Evolutionary conservation across 2,888 invertebrate genomes (phyloP), one percentile per base, ranked within the genome.

Genomic region (Deroplatys truncata): DNA sequence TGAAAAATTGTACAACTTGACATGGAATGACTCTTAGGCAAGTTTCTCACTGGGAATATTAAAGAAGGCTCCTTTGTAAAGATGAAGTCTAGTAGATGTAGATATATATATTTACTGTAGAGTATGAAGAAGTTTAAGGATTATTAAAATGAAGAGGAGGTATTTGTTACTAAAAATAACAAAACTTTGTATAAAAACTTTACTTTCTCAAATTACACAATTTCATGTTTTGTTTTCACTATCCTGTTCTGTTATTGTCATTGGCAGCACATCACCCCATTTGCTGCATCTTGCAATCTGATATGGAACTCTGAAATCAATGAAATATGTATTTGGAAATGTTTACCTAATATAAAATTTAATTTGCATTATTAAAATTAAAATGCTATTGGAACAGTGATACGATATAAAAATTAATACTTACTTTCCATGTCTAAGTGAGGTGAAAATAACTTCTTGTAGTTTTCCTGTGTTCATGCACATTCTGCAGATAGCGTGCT

Each of bases 261-360:
- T 94, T 35, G 98, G 98, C 91, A 98, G 93, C 84, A 96, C 93
- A 93, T 98, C 98, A 8, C 98, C 98, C 97, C 97, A 98, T 91
- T 95, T 94, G 91, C 96, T 95, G 2, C 95, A 94, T 92, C 96
- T 95, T 0, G 97, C 97, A 93, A 97, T 97, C 91, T 95, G 94
- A 92, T 97, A 98, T 0, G 96, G 94, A 25, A 94, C 91, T 92
- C 96, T 97, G 92, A 84, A 84, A 84, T 28, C 25, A 56, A 82
- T 90, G 20, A 88, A 25, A 87, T 85, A n/a, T 31, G 43, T 20
- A 87, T 72, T 16, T 72, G 56, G 9, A 72, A 7, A 72, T 20
- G 1, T 20, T 72, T 72, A 20, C 5, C 20, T 72, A 20, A 25
- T 72, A 25, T 25, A 72, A 72, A 20, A 16, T 20, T 20, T 72